Base-by-base conservation (phyloP, 2,113 vertebrate genomes). In the Melanerpes formicivorus region DNA sequence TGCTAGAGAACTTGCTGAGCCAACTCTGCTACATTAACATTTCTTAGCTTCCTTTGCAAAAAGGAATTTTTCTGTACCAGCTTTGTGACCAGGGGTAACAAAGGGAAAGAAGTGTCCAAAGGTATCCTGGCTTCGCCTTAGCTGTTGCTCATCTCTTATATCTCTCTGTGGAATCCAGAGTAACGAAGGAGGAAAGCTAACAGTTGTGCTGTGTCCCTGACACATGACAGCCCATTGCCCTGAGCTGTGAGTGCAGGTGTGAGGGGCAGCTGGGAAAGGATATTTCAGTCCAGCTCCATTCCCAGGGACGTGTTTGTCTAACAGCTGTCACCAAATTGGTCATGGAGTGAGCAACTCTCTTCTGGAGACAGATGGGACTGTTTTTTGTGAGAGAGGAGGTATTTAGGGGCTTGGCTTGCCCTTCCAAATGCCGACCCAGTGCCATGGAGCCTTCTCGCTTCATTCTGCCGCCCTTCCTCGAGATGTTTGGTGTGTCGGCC, bases 291-390 rank as follows among this genome's bases (percentile, higher is more conserved):
- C 84, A 85, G 52, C 75, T 92, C 30, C 42, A 2, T 94, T 95
- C 87, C 93, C 82, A 72, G 63, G 55, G 69, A 72, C 50, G 48
- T 60, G 13, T 64, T 76, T 89, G 48, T 77, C 34, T 42, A 52
- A 54, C 92, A 95, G 73, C 88, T 93, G 90, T 67, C 76, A 40
- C 80, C 62, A 72, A 5, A 85, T 87, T 75, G 62, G 79, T 83
- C 75, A 30, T 11, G 60, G 84, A 5, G 75, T 71, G 76, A 91
- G 65, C 66, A 87, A 12, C n/a, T 37, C 42, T 34, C n/a, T 85
- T 67, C 34, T 87, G 59, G 34, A 34, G 65, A 79, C 80, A 87
- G 52, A n/a, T 56, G 56, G 80, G 54, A 6, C 1, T 0, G 40
- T 77, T 77, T 44, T 48, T 73, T 69, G 71, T 84, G 32, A 84